Conservation (phyloP, 2,113 vertebrate genomes). For the Catharus bicknelli region DNA sequence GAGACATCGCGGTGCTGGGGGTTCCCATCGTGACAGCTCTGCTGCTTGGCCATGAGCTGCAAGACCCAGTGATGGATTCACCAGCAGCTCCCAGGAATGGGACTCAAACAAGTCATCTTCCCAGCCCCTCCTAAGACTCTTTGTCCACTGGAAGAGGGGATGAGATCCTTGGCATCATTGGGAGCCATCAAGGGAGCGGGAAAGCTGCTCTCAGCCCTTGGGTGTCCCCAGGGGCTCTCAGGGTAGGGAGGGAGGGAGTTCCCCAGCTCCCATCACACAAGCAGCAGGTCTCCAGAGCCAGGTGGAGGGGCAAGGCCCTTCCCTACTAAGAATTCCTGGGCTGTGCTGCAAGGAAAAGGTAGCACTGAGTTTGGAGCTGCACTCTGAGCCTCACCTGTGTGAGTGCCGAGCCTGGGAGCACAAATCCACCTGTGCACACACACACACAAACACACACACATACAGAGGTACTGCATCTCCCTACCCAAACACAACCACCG, state of each 20-base stretch:
- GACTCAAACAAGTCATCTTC: background rate
- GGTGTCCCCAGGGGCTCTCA: background rate
- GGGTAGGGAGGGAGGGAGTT: background rate
- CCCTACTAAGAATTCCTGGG: background rate
- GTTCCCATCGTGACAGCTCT: accelerated
- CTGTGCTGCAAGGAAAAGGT: background rate
- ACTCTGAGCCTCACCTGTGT: background rate
- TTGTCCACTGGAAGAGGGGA: background rate
- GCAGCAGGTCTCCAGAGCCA: background rate
- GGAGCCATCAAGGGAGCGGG: background rate
- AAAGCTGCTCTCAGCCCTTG: background rate
- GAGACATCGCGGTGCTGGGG: background rate
- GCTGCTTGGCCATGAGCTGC: background rate
- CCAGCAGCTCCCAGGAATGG: background rate
- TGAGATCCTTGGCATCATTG: accelerated
- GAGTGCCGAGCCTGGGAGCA: background rate
- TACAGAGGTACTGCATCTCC: background rate
- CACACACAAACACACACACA: background rate
- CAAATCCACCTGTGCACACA: background rate
- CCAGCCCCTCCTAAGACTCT: background rate
- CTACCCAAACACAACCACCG: background rate
- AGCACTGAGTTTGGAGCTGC: background rate
- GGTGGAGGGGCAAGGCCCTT: accelerated
- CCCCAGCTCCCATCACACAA: background rate
- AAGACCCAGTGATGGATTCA: accelerated